Conservation (phyloP, 2,113 vertebrate species). For the Odocoileus virginianus region DNA sequence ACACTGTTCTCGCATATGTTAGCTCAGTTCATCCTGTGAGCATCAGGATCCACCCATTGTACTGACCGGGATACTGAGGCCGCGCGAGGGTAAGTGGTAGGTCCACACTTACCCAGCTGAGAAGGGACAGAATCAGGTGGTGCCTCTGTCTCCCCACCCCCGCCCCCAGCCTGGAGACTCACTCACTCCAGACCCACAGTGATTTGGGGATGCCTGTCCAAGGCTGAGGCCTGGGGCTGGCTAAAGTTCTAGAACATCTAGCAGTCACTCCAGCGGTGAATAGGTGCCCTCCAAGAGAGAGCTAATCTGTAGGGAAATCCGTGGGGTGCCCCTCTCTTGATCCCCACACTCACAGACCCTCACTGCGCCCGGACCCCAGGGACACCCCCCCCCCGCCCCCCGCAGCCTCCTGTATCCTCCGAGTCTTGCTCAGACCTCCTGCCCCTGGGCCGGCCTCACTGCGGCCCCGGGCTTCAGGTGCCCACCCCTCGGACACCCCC, state of each 20-base stretch:
- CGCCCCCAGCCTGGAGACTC: neutral
- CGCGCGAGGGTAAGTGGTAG: neutral
- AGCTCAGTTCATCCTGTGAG: neutral
- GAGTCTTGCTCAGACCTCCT: neutral
- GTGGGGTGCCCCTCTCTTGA: neutral
- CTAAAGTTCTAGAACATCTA: neutral
- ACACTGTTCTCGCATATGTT: accelerated
- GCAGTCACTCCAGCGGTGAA: too few relatives aligned
- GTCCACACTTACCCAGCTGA: neutral
- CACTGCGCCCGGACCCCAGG: neutral
- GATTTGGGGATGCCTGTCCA: neutral
- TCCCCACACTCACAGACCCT: neutral
- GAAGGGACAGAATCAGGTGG: accelerated
- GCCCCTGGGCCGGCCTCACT: neutral
- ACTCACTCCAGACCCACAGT: accelerated
- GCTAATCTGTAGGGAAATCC: neutral
- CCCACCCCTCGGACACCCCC: neutral
- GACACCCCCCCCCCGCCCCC: neutral
- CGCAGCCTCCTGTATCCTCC: neutral
- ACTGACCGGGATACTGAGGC: neutral
- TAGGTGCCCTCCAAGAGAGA: neutral
- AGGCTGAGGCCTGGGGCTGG: neutral
- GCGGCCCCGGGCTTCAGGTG: neutral
- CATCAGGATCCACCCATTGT: neutral
- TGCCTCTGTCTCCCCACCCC: neutral